These are phyloP conservation scores for Lutjanus erythropterus DNA, from an alignment of 2,113 vertebrate species.

Conservation along the genomic window DNA sequence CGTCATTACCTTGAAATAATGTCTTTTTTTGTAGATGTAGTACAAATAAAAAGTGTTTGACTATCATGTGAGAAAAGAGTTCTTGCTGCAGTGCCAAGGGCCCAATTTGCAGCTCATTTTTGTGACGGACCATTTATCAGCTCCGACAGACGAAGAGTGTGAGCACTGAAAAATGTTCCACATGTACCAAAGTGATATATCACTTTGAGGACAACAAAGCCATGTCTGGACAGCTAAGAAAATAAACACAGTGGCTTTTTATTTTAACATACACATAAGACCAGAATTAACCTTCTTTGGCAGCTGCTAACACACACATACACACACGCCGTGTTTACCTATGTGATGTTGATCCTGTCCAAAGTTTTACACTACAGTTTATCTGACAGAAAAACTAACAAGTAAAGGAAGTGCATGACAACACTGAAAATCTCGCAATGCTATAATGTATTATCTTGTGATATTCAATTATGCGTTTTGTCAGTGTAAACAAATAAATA, in stretches of 20 bases:
- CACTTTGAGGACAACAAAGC: constrained; percentile 44
- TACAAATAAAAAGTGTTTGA: not conserved
- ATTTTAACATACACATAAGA: constrained; percentile 31
- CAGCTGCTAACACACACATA: constrained; percentile 31
- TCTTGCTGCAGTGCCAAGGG: not conserved
- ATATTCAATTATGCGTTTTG: constrained; percentile 85
- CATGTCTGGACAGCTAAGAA: constrained; percentile 30
- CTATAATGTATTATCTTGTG: constrained; percentile 86
- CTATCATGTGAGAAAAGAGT: not conserved
- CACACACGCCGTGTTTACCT: constrained; percentile 39
- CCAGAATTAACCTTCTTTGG: constrained; percentile 37
- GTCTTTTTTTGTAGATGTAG: not conserved
- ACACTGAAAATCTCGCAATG: constrained; percentile 70
- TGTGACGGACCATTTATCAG: constrained; percentile 23
- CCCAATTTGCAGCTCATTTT: constrained; percentile 22
- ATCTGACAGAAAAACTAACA: constrained; percentile 58
- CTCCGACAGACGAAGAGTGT: not conserved
- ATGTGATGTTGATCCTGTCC: constrained; percentile 16
- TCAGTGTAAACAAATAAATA: constrained; percentile 98
- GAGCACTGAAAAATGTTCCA: constrained; percentile 22
- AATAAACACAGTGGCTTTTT: constrained; percentile 54
- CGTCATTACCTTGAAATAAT: not conserved
- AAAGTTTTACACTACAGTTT: constrained; percentile 23
- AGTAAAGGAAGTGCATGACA: constrained; percentile 59
- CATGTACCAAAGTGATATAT: constrained; percentile 35